Base-by-base conservation (phyloP, 1,140 invertebrate species). In the Ylistrum balloti region DNA sequence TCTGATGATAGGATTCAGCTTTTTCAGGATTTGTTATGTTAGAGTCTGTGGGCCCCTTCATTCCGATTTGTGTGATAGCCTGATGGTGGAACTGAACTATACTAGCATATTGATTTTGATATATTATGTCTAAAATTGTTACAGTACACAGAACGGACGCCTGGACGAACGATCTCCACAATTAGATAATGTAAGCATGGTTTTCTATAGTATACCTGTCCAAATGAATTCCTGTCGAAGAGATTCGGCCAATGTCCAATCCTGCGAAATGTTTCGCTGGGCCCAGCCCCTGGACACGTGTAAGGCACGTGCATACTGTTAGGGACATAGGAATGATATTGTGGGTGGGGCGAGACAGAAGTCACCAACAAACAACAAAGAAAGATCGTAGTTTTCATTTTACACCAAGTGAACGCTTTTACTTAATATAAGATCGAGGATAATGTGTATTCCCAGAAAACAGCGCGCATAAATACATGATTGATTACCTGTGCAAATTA, bases 161-260 rank as follows among this genome's bases (percentile, higher is more conserved):
- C 5, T 13, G 35, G 35, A 38, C 35, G 35, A 13, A 38, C 35
- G 35, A 13, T 7, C 35, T 7, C 13, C 35, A 38, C 35, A 38
- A 7, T 38, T 13, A 13, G 35, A 38, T 13, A 38, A 38, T 38
- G 35, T 38, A 38, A 5, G 13, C 35, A 38, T 38, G 35, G 13
- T n/a, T n/a, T n/a, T n/a, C 35, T 38, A 38, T 13, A 38, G 13
- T n/a, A 38, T 38, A 38, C 35, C 35, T 74, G 22, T 28, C 22
- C 56, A 74, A 74, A 74, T 1, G 22, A 11, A 74, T 74, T 74
- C n/a, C 56, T 74, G 22, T 74, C 56, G 56, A 74, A 74, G n/a
- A 74, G 1, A 74, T 74, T 74, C 56, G 56, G 56, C 56, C 56
- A 74, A 74, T 74, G 56, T 74, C 56, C 56, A 74, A 74, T 74